Percentiles rank a stretch among this genome's conserved stretches.
Evolutionary conservation across 2,888 invertebrate species (phyloP).

Genomic region (Ptilodon capucinus): DNA sequence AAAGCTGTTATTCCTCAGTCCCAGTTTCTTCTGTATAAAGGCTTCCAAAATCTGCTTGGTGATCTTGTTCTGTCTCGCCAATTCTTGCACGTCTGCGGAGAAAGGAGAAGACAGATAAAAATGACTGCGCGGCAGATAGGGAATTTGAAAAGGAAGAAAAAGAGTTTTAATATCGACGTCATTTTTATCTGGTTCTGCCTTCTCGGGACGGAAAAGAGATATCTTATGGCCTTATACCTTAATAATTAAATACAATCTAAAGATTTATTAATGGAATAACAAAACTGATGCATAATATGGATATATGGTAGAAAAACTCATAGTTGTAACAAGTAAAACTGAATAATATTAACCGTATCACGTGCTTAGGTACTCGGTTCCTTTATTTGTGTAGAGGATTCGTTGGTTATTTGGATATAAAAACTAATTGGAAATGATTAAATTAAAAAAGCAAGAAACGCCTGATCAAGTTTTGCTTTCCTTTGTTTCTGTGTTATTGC

Average conservation of each 20-base stretch:
- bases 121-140: conserved; percentile 61
- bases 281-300: background rate
- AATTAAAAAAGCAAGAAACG: background rate
- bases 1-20: conserved; percentile 76
- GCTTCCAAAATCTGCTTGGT: conserved; percentile 90
- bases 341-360: too few species aligned
- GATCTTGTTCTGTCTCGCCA: conserved; percentile 89
- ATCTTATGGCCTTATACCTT: background rate
- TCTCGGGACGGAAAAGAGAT: conserved; percentile 28
- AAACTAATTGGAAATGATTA: too few species aligned
- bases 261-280: background rate
- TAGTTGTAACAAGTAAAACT: too few species aligned
- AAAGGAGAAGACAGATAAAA: conserved; percentile 79
- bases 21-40: conserved; percentile 86
- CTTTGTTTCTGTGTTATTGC: background rate
- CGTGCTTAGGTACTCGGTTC: too few species aligned
- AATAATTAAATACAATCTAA: background rate
- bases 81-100: conserved; percentile 81
- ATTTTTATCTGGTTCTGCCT: conserved; percentile 80
- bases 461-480: background rate
- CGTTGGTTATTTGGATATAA: background rate
- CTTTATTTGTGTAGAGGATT: too few species aligned
- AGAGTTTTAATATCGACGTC: conserved; percentile 52
- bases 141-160: conserved; percentile 15
- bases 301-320: too few species aligned